These are phyloP conservation scores for Mythimna albipuncta DNA, from an alignment of 2,888 invertebrate species.

Conservation along the genomic window DNA sequence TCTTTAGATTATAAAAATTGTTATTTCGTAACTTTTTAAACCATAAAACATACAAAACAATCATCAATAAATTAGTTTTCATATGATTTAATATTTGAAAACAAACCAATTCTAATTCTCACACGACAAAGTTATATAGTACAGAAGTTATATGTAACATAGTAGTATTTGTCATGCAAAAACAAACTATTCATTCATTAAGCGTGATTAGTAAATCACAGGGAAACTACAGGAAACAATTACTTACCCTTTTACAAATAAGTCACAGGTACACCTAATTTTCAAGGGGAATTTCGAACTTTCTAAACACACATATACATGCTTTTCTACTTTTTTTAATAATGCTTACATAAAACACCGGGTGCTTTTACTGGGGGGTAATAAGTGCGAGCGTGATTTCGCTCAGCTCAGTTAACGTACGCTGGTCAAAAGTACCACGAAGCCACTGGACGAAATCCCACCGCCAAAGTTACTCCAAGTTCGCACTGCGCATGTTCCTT, in stretches of 20 bases:
- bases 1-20: too few species aligned
- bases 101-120: slow-evolving; percentile 18
- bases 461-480: slow-evolving; percentile 57
- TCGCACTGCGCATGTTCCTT: slow-evolving; percentile 71
- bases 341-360: slow-evolving; percentile 89
- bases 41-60: slow-evolving; percentile 8
- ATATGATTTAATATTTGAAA: slow-evolving; percentile 13
- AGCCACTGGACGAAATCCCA: slow-evolving; percentile 74
- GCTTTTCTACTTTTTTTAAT: slow-evolving; percentile 79
- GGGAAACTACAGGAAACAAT: slow-evolving; percentile 78
- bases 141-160: slow-evolving; percentile 9
- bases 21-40: neutral
- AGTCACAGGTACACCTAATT: slow-evolving; percentile 81
- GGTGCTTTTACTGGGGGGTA: slow-evolving; percentile 74
- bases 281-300: slow-evolving; percentile 75
- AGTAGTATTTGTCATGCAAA: slow-evolving; percentile 68
- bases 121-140: slow-evolving; percentile 27
- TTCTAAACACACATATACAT: slow-evolving; percentile 86
- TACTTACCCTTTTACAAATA: slow-evolving; percentile 82
- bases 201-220: slow-evolving; percentile 58
- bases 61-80: slow-evolving; percentile 2
- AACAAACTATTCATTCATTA: slow-evolving; percentile 62
- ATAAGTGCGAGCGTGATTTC: slow-evolving; percentile 73
- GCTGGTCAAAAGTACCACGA: slow-evolving; percentile 73
- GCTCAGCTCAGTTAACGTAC: slow-evolving; percentile 70